Evolutionary conservation across 2,113 vertebrate species (phyloP), one percentile per base, ranked within the genome.

Genomic region (rabbit (Oryctolagus cuniculus)): DNA sequence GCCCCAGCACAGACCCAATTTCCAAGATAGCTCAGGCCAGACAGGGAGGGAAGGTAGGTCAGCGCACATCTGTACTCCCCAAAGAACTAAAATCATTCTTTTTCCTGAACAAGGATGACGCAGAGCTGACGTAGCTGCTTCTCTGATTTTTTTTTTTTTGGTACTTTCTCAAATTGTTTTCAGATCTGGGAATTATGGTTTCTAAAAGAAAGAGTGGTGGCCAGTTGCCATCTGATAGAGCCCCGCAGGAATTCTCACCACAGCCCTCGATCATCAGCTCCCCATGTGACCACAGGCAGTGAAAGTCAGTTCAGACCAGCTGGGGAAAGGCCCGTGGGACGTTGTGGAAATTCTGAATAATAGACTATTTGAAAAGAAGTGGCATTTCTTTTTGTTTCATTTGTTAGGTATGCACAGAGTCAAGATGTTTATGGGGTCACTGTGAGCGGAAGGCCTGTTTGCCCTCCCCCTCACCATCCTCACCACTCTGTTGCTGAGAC

Each of bases 41-140:
- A 19, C 72, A 22, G 89, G 82, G 58, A 91, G 79, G 21, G 73
- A 92, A 97, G 96, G 74, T 96, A 91, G 96, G 96, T 94, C 96
- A 96, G 93, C 63, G 31, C 58, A 25, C 34, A 31, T 77, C 80
- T 66, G 94, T 81, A 63, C 84, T 90, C 49, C 29, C 82, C 36
- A 13, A 38, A 83, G 70, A 91, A 66, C 89, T 55, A 51, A 78
- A 92, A 95, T 70, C 80, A 75, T 79, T 95, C 79, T 75, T 25
- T 58, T 87, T 24, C 73, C 75, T 77, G 64, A 19, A 1, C 22
- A 38, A 44, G 2, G 61, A 77, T 90, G 87, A 69, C 21, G 10
- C 91, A 86, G 84, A 58, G 55, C 55, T 4, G 55, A 58, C 55
- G 6, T 15, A 58, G 55, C 55, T 58, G 19, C 19, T 58, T 58